Conservation (phyloP, 2,888 invertebrate genomes). For the Harpagoxenus sublaevis region DNA sequence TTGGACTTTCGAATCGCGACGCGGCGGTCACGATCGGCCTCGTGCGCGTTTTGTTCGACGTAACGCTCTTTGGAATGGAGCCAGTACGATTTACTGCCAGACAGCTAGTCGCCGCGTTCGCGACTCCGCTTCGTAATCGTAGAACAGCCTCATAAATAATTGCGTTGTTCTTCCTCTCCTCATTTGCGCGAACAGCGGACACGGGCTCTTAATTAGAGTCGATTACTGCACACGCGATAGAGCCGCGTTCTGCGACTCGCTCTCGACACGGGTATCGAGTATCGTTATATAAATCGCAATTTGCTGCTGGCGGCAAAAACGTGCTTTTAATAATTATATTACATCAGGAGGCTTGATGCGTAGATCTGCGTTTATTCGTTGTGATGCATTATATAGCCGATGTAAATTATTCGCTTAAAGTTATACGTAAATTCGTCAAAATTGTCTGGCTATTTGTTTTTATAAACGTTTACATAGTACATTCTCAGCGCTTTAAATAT, state of each 20-base stretch:
- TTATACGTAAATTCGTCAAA: background rate
- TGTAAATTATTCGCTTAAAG: background rate
- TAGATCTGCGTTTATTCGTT: background rate
- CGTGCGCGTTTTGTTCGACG: slow-evolving; percentile 30
- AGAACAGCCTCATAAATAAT: slow-evolving; percentile 45
- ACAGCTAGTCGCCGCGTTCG: slow-evolving; percentile 64
- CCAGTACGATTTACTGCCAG: slow-evolving; percentile 62
- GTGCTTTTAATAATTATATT: slow-evolving; percentile 5
- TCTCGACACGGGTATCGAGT: background rate
- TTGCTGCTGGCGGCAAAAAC: background rate
- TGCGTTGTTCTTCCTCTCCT: background rate
- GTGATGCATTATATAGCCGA: background rate
- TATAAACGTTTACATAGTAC: background rate
- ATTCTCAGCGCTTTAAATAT: background rate
- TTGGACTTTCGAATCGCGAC: slow-evolving; percentile 36
- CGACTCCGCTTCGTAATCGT: slow-evolving; percentile 47
- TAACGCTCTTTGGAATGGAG: slow-evolving; percentile 59
- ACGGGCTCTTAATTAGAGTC: slow-evolving; percentile 20
- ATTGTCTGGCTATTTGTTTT: background rate
- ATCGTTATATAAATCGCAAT: slow-evolving; percentile 19
- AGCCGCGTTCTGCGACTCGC: background rate
- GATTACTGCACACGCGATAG: slow-evolving; percentile 17
- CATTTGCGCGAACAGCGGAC: slow-evolving; percentile 15
- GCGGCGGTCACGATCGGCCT: slow-evolving; percentile 38
- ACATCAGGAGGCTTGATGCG: background rate